Conservation (phyloP, 1,140 invertebrate species). For the Diplogasteroides magnus region DNA sequence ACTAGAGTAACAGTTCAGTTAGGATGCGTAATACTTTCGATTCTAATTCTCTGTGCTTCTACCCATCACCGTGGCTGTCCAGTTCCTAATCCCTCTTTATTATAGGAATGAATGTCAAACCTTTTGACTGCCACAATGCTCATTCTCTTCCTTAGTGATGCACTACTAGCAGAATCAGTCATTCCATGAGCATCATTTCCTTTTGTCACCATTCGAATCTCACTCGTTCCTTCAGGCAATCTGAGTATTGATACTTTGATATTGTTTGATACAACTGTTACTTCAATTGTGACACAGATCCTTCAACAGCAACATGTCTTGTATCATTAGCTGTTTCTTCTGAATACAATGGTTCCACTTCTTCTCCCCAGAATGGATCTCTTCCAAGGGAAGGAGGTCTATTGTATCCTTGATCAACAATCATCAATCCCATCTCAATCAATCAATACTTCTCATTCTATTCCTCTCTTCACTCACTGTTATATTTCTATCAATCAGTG, state of each 20-base stretch:
- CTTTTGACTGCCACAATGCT: conserved; percentile 24
- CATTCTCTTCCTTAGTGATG: conserved; percentile 22
- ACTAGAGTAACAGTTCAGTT: too few species aligned
- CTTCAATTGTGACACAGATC: conserved; percentile 28
- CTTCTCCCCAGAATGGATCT: conserved; percentile 30
- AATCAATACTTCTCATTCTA: too few species aligned
- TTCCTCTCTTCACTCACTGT: too few species aligned
- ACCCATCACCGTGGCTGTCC: not conserved
- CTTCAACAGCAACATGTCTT: conserved; percentile 16
- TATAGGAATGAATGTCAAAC: conserved; percentile 13
- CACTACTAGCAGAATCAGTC: not conserved
- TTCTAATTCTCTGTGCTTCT: not conserved
- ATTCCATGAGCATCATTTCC: conserved; percentile 10
- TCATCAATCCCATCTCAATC: conserved; percentile 29
- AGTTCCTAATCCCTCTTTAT: not conserved
- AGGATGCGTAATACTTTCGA: too few species aligned
- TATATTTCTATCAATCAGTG: conserved; percentile 30
- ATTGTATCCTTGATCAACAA: conserved; percentile 31
- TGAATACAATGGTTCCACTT: conserved; percentile 24
- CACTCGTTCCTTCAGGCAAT: conserved; percentile 21
- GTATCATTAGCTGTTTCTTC: conserved; percentile 21
- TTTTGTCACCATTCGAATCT: conserved; percentile 29
- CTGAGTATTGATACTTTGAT: not conserved
- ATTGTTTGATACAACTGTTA: not conserved
- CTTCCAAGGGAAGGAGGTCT: conserved; percentile 15